Evolutionary conservation across 2,888 invertebrate species (phyloP).

Genomic region (Brenthis ino): DNA sequence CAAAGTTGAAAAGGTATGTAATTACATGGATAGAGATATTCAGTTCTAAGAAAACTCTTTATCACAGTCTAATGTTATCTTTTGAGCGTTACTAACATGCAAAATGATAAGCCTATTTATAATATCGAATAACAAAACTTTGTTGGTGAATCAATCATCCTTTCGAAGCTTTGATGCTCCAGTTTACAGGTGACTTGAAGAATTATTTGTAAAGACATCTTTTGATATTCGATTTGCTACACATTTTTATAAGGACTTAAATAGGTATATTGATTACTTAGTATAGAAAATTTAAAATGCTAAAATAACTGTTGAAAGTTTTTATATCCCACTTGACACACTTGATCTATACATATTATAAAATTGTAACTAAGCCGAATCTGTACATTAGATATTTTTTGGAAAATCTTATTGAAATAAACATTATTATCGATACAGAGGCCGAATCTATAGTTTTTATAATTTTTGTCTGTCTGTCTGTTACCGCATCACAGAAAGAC

Average conservation of each 20-base stretch:
- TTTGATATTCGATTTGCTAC: background rate
- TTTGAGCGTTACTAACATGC: slow-evolving; percentile 1
- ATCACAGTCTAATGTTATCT: slow-evolving; percentile 17
- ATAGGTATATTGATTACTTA: background rate
- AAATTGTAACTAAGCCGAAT: no score
- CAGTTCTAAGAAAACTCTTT: background rate
- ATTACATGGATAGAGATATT: background rate
- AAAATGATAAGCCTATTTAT: slow-evolving; percentile 17
- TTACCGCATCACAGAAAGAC: no score
- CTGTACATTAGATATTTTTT: no score
- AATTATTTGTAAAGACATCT: background rate
- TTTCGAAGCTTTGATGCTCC: slow-evolving; percentile 30
- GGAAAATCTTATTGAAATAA: no score
- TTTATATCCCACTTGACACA: no score
- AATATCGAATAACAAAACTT: slow-evolving; percentile 3
- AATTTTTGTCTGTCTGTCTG: no score
- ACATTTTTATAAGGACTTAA: background rate
- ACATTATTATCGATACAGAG: no score
- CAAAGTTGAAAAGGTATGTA: no score
- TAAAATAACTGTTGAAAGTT: no score
- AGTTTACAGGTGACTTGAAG: slow-evolving; percentile 17
- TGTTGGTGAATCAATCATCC: slow-evolving; percentile 36
- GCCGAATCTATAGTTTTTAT: no score
- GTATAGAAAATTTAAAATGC: no score
- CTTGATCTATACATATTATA: no score